phyloP scores from a whole-genome alignment of 2,888 invertebrate species.

The Eristalis intricaria region DNA sequence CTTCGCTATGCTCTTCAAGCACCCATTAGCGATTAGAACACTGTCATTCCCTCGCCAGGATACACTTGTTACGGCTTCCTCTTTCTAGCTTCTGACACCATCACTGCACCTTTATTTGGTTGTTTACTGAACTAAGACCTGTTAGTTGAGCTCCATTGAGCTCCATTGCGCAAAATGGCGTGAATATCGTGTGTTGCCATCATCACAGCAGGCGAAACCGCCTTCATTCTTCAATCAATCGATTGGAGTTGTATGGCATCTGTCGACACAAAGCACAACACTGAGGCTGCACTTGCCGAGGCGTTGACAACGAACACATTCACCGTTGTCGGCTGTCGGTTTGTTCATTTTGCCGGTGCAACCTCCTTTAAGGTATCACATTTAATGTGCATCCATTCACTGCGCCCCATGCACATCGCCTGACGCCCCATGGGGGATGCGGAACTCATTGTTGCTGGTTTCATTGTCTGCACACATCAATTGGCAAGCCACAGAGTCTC shows the following conservation, averaged over 20 bases:
- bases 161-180: background rate
- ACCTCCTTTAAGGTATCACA: slow-evolving; percentile 34
- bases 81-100: background rate
- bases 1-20: background rate
- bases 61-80: background rate
- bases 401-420: background rate
- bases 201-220: background rate
- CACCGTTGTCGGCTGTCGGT: background rate
- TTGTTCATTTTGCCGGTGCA: slow-evolving; percentile 19
- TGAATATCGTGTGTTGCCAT: background rate
- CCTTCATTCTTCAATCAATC: background rate
- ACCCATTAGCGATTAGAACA: background rate
- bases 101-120: background rate
- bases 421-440: background rate
- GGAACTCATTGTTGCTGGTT: slow-evolving; percentile 20
- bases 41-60: background rate
- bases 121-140: background rate
- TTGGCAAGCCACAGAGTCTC: slow-evolving; percentile 15
- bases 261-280: background rate
- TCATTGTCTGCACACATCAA: slow-evolving; percentile 44
- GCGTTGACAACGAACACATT: slow-evolving; percentile 10
- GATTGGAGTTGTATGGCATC: background rate
- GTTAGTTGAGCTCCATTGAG: background rate
- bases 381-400: slow-evolving; percentile 37
- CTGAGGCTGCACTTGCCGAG: background rate